Evolutionary conservation across 1,140 invertebrate species (phyloP), one percentile per base, ranked within the genome.

Genomic region (Carposina sasakii): DNA sequence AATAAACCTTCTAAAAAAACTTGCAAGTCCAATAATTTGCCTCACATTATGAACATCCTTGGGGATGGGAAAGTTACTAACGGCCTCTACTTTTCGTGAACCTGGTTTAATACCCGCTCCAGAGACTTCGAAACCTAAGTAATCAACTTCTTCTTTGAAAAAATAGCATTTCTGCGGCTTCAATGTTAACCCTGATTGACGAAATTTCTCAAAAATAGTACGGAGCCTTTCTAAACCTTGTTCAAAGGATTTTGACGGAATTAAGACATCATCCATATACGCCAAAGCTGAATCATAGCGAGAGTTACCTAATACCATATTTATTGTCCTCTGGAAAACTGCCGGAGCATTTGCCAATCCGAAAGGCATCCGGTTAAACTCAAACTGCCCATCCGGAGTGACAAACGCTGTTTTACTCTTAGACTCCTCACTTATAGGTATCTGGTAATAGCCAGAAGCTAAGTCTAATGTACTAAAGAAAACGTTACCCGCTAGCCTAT

Each of bases 381-480:
- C 52, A 15, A 46, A 86, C 12, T 67, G 60, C 4, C 71, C 74
- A 31, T 67, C 52, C 15, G 36, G 36, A 10, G 36, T 39, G 22
- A 39, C 36, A 22, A 39, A 39, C 15, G 36, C 36, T 10, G 36
- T 39, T 10, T 21, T n/a, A 39, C 22, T 17, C 10, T 20, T 17
- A 39, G 19, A 21, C 8, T 21, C 19, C 15, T 20, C 5, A 21
- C 5, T 20, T 20, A 39, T 39, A 12, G 36, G 36, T 10, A 39
- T 39, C 36, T 39, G 36, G 10, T 39, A 39, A 20, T 39, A 39
- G 1, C 36, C 36, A 3, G 36, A 39, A 9, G 12, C 48, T 2
- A 81, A 30, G 54, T 87, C 79, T 2, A 87, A 24, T 3, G 4
- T 36, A 16, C 12, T 41, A 46, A 44, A 54, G 45, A 31, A 60